Base-by-base conservation (phyloP, 2,888 invertebrate species). In the Stenotaenia linearis region DNA sequence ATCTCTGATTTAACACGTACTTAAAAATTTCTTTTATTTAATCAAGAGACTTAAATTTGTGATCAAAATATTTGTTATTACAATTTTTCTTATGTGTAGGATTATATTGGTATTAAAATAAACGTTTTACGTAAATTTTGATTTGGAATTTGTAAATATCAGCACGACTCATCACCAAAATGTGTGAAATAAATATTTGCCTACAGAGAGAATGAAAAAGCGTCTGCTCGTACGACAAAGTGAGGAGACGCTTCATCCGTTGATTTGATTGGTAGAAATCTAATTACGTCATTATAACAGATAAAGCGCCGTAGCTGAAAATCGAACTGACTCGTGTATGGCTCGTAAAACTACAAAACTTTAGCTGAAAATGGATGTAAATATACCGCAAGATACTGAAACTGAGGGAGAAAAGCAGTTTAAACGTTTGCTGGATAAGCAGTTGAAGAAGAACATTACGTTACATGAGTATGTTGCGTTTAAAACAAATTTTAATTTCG, bases 371-470 rank as follows among this genome's bases (percentile, higher is more conserved):
- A 28, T 77, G 45, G 77, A 23, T 45, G 50, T 23, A 9, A n/a
- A 21, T 45, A 30, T 21, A 5, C n/a, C 23, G 1, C 32, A 78
- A 23, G 23, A 32, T 6, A 25, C 77, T 15, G 80, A 80, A 78
- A 78, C 80, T 3, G 80, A 80, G 35, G 80, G 78, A 9, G 78
- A 80, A 35, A 56, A 78, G n/a, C 80, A 80, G 25, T 61, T 80
- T 32, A 56, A 77, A 23, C 77, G 78, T 15, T 28, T 80, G 10
- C 35, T 80, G 9, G 78, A 80, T 12, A 45, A 78, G 23, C 80
- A 80, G 28, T 61, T 80, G 21, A 50, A 78, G 21, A 80, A 30
- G 12, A 32, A 56, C n/a, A 30, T 78, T 9, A 40, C 80, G 1
- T 21, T 80, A 1, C 21, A 18, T 35, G 32, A 77, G 80, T 80